These are phyloP conservation scores for Athalia cordata DNA, from an alignment of 2,888 invertebrate species.

Conservation along the genomic window DNA sequence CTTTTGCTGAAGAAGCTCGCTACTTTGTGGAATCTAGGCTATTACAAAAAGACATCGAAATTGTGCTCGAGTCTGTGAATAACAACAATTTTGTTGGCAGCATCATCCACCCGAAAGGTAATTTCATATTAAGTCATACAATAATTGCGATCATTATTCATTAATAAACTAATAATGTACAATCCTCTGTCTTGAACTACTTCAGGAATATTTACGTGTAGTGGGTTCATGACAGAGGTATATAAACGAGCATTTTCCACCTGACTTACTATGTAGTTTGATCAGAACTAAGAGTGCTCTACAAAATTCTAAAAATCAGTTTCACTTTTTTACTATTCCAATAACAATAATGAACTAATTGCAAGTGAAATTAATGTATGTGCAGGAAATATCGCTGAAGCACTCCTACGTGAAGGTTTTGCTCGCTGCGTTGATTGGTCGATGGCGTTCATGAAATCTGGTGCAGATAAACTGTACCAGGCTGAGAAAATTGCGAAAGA, in stretches of 20 bases:
- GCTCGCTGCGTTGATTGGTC: constrained; percentile 97
- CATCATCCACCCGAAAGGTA: constrained; percentile 90
- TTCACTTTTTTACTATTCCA: not conserved
- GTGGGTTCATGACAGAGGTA: constrained; percentile 28
- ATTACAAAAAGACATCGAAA: constrained; percentile 92
- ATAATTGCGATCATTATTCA: too few relatives aligned
- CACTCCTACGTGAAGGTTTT: constrained; percentile 91
- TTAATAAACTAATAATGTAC: too few relatives aligned
- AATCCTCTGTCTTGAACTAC: constrained; percentile 15
- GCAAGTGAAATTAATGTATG: constrained; percentile 27
- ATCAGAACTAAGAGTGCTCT: constrained; percentile 43
- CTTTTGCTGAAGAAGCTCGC: constrained; percentile 92
- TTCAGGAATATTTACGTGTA: constrained; percentile 36
- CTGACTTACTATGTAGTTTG: constrained; percentile 27
- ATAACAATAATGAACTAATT: not conserved
- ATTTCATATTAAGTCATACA: constrained; percentile 42
- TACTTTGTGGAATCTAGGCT: constrained; percentile 94
- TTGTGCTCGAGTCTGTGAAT: constrained; percentile 92
- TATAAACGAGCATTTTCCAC: constrained; percentile 40
- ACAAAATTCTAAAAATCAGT: constrained; percentile 2
- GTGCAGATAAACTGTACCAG: constrained; percentile 87
- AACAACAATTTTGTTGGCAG: constrained; percentile 96
- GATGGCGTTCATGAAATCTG: constrained; percentile 86
- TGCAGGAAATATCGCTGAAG: constrained; percentile 92
- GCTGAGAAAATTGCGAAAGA: constrained; percentile 94